Evolutionary conservation across 92 coral and sea anemone species (phyloP), one percentile per base, ranked within the genome.

Genomic region (Meandrina meandrites): DNA sequence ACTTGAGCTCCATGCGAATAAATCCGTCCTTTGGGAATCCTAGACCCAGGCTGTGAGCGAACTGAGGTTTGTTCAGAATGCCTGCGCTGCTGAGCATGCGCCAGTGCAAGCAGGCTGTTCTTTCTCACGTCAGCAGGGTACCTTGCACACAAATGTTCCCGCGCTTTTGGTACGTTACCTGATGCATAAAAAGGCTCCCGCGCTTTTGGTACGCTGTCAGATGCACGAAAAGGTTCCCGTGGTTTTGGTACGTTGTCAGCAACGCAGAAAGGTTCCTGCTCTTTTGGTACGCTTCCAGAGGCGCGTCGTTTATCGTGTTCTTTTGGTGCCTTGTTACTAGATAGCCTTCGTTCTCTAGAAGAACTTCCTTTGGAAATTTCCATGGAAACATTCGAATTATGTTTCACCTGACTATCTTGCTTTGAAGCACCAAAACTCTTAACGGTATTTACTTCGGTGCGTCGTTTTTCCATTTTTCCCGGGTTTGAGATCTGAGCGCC

Each of bases 21-120:
- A 40, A 75, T 85, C 47, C 82, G 68, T 19, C n/a, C 34, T 66
- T 85, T 75, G 12, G 24, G 40, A 76, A 32, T 48, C 22, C 75
- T 76, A 3, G 30, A 1, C 56, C 32, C 45, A 60, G 76, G 75
- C 10, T 45, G 27, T 2, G 42, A 42, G 70, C n/a, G 60, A 72
- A 56, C 37, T 4, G 50, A 36, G n/a, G 27, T 83, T 13, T 72
- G 87, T n/a, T 83, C 87, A 15, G 88, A 85, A 47, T 85, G 31
- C 32, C 88, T 58, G 11, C 88, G 34, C 18, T 77, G 40, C 24
- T 62, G 88, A 1, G 67, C 88, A 27, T 85, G 88, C 19, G 88
- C 75, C 12, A 62, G 36, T 36, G 37, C 54, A 31, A 60, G 19
- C 17, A 82, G 48, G 78, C 78, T 50, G 27, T 82, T 31, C 56